phyloP scores from a whole-genome alignment of 2,888 invertebrate species.

The Eurytoma californica region DNA sequence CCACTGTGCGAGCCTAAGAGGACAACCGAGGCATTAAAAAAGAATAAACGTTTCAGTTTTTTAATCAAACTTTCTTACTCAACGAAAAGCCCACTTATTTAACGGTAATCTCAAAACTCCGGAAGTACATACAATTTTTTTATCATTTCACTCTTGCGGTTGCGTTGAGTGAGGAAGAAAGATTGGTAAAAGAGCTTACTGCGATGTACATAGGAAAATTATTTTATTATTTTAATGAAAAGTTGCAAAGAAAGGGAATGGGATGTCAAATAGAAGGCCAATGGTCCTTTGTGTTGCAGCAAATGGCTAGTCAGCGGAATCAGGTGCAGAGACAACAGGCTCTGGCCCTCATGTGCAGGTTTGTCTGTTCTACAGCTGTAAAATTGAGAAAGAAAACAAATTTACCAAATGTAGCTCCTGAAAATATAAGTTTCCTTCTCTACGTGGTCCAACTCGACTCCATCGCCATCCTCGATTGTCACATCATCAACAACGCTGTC shows the following conservation, averaged over 20 bases:
- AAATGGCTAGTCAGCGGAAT: constrained; percentile 91
- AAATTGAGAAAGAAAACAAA: neutral
- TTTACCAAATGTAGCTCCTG: constrained; percentile 26
- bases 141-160: neutral
- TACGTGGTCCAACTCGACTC: constrained; percentile 59
- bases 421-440: constrained; percentile 52
- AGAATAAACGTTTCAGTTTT: neutral
- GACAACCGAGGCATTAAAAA: constrained; percentile 8
- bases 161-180: constrained; percentile 26
- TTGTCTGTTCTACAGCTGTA: constrained; percentile 72
- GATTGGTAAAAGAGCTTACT: constrained; percentile 67
- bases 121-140: too few relatives aligned
- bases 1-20: constrained; percentile 57
- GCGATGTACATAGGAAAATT: constrained; percentile 35
- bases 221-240: constrained; percentile 27
- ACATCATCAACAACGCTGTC: constrained; percentile 20
- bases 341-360: constrained; percentile 94
- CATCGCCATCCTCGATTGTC: constrained; percentile 34
- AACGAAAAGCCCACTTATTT: neutral
- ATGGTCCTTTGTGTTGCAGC: constrained; percentile 79
- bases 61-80: constrained; percentile 23
- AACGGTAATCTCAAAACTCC: neutral
- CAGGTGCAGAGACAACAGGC: constrained; percentile 94
- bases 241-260: constrained; percentile 65
- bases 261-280: constrained; percentile 73